Percentiles rank a stretch among this genome's conserved stretches.
These are phyloP conservation scores for Andrena bucephala DNA, from an alignment of 2,888 invertebrate genomes.

Conservation along the genomic window DNA sequence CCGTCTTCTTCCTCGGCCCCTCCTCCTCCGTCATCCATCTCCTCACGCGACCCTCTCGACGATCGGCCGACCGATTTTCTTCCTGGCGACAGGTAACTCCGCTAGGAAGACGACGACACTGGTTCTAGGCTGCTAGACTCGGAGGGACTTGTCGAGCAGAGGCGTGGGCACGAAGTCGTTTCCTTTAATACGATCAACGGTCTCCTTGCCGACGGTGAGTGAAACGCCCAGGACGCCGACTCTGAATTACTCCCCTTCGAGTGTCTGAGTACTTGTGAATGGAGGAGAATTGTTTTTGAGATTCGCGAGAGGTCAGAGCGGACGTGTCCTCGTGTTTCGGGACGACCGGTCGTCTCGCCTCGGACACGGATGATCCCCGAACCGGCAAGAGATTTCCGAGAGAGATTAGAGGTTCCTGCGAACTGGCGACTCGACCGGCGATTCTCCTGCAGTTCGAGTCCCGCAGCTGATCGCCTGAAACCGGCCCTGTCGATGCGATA, in stretches of 20 bases:
- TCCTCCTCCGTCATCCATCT: background rate
- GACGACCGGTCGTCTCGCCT: conserved; percentile 29
- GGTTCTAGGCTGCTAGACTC: conserved; percentile 5
- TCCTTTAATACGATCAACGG: background rate
- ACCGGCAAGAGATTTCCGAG: conserved; percentile 62
- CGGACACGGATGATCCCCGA: conserved; percentile 66
- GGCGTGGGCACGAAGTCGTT: background rate
- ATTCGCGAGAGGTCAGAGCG: background rate
- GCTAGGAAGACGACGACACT: conserved; percentile 12
- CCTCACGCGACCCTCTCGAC: conserved; percentile 12
- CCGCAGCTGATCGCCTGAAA: conserved; percentile 42
- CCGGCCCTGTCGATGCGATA: conserved; percentile 67
- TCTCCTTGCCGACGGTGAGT: no score
- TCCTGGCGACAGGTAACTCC: conserved; percentile 60
- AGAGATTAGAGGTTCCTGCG: conserved; percentile 61
- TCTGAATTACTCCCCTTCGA: no score
- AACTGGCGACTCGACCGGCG: conserved; percentile 43
- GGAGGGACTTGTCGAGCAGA: background rate
- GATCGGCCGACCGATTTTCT: conserved; percentile 55
- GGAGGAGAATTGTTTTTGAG: background rate
- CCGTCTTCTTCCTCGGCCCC: conserved; percentile 18
- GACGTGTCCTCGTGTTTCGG: conserved; percentile 49
- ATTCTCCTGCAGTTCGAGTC: conserved; percentile 40
- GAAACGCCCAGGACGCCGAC: no score
- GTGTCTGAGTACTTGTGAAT: no score